Conservation (phyloP, 2,113 vertebrate genomes). For the Castor canadensis region DNA sequence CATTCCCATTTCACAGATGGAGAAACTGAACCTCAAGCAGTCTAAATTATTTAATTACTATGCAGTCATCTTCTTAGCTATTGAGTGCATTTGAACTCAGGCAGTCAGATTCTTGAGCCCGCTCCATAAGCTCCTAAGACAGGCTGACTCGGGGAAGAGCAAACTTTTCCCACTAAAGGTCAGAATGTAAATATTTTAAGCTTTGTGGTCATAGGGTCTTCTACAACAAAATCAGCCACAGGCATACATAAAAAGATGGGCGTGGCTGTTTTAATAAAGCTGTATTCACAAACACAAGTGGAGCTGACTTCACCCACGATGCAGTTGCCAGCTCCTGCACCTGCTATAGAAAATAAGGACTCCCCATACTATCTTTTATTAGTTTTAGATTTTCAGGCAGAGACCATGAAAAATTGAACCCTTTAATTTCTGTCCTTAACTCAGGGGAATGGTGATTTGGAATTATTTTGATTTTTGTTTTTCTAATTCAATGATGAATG, state of each 20-base stretch:
- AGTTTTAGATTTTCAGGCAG: background rate
- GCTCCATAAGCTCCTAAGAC: background rate
- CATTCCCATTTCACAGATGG: background rate
- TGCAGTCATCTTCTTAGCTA: background rate
- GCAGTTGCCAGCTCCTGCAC: fast-evolving
- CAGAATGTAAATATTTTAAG: background rate
- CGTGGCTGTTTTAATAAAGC: background rate
- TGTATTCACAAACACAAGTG: background rate
- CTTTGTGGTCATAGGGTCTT: background rate
- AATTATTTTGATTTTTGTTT: background rate
- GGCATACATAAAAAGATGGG: fast-evolving
- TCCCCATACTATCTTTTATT: background rate
- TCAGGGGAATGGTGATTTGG: background rate
- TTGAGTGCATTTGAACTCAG: background rate
- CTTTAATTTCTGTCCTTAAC: background rate
- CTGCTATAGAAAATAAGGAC: background rate
- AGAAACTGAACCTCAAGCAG: background rate
- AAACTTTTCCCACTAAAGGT: background rate
- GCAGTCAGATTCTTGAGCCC: background rate
- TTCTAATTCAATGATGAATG: background rate
- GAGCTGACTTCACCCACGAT: fast-evolving
- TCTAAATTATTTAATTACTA: background rate
- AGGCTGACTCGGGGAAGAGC: background rate
- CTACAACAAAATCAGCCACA: background rate
- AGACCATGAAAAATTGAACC: background rate